Evolutionary conservation across 2,113 vertebrate species (phyloP).

Genomic region (Ursus arctos): DNA sequence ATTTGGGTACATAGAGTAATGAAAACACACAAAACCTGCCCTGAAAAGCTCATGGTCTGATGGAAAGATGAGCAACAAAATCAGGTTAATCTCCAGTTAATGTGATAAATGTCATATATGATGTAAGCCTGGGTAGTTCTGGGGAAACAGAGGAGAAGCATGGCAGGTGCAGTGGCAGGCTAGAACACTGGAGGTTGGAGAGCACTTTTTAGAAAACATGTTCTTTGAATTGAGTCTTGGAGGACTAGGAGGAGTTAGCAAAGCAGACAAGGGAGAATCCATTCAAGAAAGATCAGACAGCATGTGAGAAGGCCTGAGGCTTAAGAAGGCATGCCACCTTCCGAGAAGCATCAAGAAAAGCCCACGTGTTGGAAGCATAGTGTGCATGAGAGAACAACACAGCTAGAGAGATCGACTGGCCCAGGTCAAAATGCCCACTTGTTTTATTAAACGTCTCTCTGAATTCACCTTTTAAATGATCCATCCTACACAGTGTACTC

Average conservation of each 20-base stretch:
- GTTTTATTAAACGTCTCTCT: not conserved
- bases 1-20: not conserved
- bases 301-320: not conserved
- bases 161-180: too few relatives aligned
- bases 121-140: not conserved
- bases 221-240: not conserved
- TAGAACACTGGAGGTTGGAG: not conserved
- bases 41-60: not conserved
- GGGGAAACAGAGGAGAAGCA: not conserved
- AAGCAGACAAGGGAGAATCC: not conserved
- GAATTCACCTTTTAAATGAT: not conserved
- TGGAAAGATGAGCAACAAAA: not conserved
- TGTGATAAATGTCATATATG: not conserved
- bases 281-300: not conserved
- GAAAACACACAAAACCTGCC: not conserved
- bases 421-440: not conserved
- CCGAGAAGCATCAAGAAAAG: not conserved
- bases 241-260: not conserved
- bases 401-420: not conserved
- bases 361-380: not conserved
- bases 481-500: constrained; percentile 89
- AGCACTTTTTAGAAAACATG: constrained; percentile 23
- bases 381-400: not conserved
- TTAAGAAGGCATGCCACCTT: not conserved
- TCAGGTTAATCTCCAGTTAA: not conserved